Base-by-base conservation (phyloP, 2,113 vertebrate genomes). In the Vireo altiloquus region DNA sequence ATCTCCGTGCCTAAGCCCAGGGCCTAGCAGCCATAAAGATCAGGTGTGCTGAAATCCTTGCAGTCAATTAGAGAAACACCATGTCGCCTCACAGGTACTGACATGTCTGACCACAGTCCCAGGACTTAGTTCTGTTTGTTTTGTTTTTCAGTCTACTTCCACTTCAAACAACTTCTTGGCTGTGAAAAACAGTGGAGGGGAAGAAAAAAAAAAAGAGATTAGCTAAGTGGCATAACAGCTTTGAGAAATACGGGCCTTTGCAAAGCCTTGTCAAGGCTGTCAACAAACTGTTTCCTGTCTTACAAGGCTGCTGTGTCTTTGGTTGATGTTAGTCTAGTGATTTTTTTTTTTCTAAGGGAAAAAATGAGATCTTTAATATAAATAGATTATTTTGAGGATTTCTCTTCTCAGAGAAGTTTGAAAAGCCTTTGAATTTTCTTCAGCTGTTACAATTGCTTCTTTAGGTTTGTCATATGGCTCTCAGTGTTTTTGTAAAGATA, bases 231-330 rank as follows among this genome's bases (percentile, higher is more conserved):
- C 90, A 65, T 97, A 97, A 95, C 97, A 95, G 95, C 96, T 97
- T 97, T 96, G 82, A 96, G 96, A 96, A 97, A 98, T 97, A 95
- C 7, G 63, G 97, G 97, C 94, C 94, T 96, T 96, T 91, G 93
- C 88, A 96, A 95, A 97, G 89, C 93, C 94, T 92, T 97, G 94
- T 96, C 94, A 95, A 79, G 93, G 76, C 88, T 96, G 92, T 96
- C 96, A 95, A 14, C 61, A 81, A 72, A 72, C 64, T 93, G 85
- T 91, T 95, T 82, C 70, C 79, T 84, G 69, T 87, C 86, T 92
- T 97, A 89, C 68, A 91, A 83, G 87, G 69, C 75, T 81, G 81
- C 61, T 28, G 35, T 92, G 74, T 78, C 85, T 92, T 89, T 76
- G 56, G 82, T 68, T 91, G 90, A 94, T 85, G 72, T 91, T 76